Percentiles rank a stretch among this genome's conserved stretches.
phyloP scores from a whole-genome alignment of 53 echinoderm and acorn worm species.

The Apostichopus leukothele region DNA sequence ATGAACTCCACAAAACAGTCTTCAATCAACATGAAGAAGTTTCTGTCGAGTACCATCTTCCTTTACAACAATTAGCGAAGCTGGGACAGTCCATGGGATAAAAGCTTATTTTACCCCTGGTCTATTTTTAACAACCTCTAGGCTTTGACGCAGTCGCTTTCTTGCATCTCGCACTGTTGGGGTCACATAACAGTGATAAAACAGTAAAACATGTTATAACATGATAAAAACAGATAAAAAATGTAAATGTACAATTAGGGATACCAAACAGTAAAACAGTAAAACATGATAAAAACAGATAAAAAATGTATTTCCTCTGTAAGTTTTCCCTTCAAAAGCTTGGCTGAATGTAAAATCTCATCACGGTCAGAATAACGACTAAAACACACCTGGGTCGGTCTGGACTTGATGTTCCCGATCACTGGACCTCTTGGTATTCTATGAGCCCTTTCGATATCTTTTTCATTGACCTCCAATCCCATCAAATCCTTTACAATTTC shows the following conservation, averaged over 20 bases:
- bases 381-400: not conserved
- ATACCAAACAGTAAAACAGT: too few relatives aligned
- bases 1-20: too few relatives aligned
- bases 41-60: too few relatives aligned
- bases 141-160: not conserved
- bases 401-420: not conserved
- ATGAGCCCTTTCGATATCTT: not conserved
- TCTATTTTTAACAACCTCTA: not conserved
- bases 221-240: too few relatives aligned
- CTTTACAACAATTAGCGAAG: not conserved
- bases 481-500: not conserved
- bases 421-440: not conserved
- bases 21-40: too few relatives aligned
- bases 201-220: too few relatives aligned
- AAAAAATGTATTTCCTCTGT: not conserved
- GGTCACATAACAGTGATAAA: not conserved
- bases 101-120: not conserved
- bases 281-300: too few relatives aligned
- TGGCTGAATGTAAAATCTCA: not conserved
- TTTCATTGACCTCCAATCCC: conserved; percentile 14
- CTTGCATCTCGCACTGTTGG: not conserved
- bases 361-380: not conserved
- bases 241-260: too few relatives aligned
- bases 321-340: not conserved
- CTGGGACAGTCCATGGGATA: conserved; percentile 24